Evolutionary conservation across 2,888 invertebrate genomes (phyloP).

Genomic region (Nomada fucata): DNA sequence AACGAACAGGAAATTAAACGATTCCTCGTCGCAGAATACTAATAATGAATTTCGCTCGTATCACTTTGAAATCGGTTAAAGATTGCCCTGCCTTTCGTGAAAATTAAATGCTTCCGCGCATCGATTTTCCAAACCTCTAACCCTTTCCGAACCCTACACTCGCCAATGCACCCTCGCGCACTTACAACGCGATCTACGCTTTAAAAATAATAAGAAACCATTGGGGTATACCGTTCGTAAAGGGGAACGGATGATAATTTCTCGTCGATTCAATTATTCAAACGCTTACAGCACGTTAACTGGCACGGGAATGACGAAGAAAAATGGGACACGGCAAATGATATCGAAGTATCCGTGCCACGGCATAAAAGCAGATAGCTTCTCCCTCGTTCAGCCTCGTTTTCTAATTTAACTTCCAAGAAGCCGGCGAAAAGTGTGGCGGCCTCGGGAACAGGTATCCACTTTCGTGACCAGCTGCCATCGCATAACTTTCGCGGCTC

Average conservation of each 20-base stretch:
- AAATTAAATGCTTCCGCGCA: too few relatives aligned
- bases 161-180: too few relatives aligned
- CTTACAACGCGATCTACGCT: not conserved
- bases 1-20: too few relatives aligned
- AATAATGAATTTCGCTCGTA: too few relatives aligned
- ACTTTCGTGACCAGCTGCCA: conserved; percentile 68
- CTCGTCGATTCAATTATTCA: conserved; percentile 50
- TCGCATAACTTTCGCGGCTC: conserved; percentile 68
- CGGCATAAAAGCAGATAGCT: conserved; percentile 48
- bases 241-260: not conserved
- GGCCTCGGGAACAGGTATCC: conserved; percentile 42
- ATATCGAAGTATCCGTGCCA: conserved; percentile 51
- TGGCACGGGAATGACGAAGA: conserved; percentile 31
- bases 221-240: not conserved
- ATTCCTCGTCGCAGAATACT: too few relatives aligned
- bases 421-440: conserved; percentile 14
- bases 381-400: conserved; percentile 15
- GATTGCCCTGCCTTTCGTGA: too few relatives aligned
- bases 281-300: conserved; percentile 45
- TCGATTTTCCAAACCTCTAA: too few relatives aligned
- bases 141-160: too few relatives aligned
- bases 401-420: conserved; percentile 60
- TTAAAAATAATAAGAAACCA: not conserved
- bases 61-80: too few relatives aligned
- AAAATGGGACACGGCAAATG: conserved; percentile 42